Evolutionary conservation across 2,888 invertebrate genomes (phyloP).

Genomic region (Epistrophe eligans): DNA sequence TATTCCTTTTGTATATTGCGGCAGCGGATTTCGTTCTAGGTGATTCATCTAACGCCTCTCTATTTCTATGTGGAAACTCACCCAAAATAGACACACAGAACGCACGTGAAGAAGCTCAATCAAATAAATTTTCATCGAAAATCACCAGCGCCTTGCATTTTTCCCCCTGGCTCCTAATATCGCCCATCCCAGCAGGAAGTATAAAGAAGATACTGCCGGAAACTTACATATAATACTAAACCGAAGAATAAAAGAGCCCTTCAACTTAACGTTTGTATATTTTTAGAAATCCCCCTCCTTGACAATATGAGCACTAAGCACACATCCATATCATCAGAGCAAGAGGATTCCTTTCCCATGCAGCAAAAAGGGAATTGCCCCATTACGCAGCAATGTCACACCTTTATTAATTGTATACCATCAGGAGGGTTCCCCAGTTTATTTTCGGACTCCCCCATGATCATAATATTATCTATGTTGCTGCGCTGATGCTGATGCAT

Average conservation of each 20-base stretch:
- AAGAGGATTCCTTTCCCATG: slow-evolving; percentile 56
- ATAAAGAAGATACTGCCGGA: slow-evolving; percentile 69
- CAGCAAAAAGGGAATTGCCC: slow-evolving; percentile 73
- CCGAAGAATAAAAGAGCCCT: slow-evolving; percentile 71
- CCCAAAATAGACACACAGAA: slow-evolving; percentile 55
- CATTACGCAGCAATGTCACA: slow-evolving; percentile 80
- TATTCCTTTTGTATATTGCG: slow-evolving; percentile 4
- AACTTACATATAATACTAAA: slow-evolving; percentile 67
- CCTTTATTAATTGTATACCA: slow-evolving; percentile 81
- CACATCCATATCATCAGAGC: slow-evolving; percentile 9
- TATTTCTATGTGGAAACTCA: slow-evolving; percentile 21
- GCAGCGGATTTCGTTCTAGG: slow-evolving; percentile 50
- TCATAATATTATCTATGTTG: slow-evolving; percentile 16
- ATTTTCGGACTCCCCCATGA: slow-evolving; percentile 73
- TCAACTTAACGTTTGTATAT: slow-evolving; percentile 49
- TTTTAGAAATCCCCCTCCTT: slow-evolving; percentile 57
- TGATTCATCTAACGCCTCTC: slow-evolving; percentile 47
- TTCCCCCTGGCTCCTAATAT: neutral
- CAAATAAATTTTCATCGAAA: slow-evolving; percentile 69
- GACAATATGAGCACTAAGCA: slow-evolving; percentile 22
- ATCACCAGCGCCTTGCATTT: slow-evolving; percentile 43
- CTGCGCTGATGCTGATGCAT: slow-evolving; percentile 9
- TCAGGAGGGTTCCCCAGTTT: slow-evolving; percentile 74
- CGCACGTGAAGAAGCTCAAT: slow-evolving; percentile 61
- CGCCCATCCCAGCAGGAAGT: slow-evolving; percentile 66